Conservation (phyloP, 2,888 invertebrate genomes). For the Sarcophaga rosellei region DNA sequence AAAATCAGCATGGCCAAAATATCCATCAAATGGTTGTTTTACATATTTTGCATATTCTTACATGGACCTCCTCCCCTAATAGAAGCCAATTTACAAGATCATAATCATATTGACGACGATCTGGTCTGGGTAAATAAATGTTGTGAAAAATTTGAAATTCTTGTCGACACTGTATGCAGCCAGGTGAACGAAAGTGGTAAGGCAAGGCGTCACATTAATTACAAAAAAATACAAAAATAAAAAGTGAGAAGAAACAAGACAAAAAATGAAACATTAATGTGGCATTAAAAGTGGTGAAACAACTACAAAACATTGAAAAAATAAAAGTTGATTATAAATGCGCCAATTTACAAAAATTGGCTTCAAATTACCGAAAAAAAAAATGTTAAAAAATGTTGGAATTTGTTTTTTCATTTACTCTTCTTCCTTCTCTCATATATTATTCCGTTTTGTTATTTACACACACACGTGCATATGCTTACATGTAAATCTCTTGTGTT, state of each 20-base stretch:
- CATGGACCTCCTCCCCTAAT: conserved; percentile 4
- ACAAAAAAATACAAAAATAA: not conserved
- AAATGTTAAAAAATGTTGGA: not conserved
- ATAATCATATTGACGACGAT: conserved; percentile 65
- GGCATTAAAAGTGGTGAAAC: conserved; percentile 2
- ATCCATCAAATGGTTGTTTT: conserved; percentile 48
- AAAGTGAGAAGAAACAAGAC: conserved; percentile 59
- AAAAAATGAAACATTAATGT: conserved; percentile 25
- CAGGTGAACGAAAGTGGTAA: conserved; percentile 84
- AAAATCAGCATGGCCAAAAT: conserved; percentile 58
- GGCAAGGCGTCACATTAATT: conserved; percentile 56
- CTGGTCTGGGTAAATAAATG: conserved; percentile 88
- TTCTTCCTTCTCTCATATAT: not conserved
- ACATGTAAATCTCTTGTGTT: not conserved
- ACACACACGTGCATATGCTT: not conserved
- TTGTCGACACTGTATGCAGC: conserved; percentile 86
- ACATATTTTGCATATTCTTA: conserved; percentile 42
- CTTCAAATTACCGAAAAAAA: conserved; percentile 2
- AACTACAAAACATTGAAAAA: conserved; percentile 36
- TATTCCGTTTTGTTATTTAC: not conserved
- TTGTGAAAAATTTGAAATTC: conserved; percentile 87
- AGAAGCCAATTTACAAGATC: conserved; percentile 56
- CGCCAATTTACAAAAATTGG: conserved; percentile 35
- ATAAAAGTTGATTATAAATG: not conserved
- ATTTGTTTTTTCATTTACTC: not conserved